Conservation (phyloP, 2,888 invertebrate genomes). For the Ceriagrion tenellum region DNA sequence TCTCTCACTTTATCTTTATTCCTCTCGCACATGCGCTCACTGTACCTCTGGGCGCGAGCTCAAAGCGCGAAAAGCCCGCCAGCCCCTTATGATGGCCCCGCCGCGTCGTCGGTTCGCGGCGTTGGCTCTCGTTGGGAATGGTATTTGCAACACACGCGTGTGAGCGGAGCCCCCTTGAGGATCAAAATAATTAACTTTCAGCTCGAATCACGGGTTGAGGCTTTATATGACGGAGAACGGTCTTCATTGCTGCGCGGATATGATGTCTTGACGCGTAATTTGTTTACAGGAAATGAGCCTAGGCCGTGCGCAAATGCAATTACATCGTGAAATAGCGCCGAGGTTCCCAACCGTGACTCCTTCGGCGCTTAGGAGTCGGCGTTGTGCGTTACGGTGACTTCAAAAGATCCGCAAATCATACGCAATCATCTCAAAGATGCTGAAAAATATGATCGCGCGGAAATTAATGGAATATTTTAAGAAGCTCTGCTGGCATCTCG, state of each 20-base stretch:
- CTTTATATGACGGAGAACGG: neutral
- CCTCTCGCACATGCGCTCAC: too few species aligned
- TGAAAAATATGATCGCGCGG: too few species aligned
- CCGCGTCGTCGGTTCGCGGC: neutral
- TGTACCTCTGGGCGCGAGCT: neutral
- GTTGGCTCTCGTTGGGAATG: neutral
- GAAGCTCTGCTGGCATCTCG: too few species aligned
- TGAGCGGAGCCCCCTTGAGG: neutral
- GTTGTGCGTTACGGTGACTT: neutral
- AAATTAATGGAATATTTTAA: too few species aligned
- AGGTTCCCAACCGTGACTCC: neutral
- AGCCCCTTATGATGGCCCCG: too few species aligned
- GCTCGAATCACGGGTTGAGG: neutral
- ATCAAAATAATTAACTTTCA: conserved; percentile 12
- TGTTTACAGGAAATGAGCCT: neutral
- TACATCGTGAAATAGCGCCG: neutral
- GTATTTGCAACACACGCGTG: neutral
- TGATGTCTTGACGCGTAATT: conserved; percentile 1
- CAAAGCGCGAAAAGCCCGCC: neutral
- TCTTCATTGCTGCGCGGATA: neutral
- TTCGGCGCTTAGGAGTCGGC: neutral
- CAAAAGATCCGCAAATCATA: neutral
- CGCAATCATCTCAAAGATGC: too few species aligned
- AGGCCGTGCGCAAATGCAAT: neutral
- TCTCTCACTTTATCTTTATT: too few species aligned